Evolutionary conservation across 2,113 vertebrate species (phyloP).

Genomic region (Lipotes vexillifer): DNA sequence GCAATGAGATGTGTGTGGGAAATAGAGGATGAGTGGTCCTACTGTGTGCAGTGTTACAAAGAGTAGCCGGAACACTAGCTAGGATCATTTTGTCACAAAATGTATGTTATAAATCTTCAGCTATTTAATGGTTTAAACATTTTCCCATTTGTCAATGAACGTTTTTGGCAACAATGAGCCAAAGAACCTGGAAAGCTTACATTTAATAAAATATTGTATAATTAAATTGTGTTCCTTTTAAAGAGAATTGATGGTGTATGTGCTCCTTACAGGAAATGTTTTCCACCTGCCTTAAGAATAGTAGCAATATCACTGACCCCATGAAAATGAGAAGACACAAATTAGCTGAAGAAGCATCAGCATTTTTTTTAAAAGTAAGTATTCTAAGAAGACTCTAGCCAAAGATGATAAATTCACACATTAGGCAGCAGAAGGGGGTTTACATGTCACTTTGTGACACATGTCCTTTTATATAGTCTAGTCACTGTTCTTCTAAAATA

Average conservation of each 20-base stretch:
- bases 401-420: neutral
- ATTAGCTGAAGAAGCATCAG: neutral
- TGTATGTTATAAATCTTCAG: neutral
- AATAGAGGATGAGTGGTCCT: neutral
- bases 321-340: neutral
- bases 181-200: neutral
- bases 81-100: neutral
- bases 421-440: neutral
- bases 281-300: neutral
- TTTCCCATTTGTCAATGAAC: neutral
- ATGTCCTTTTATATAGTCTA: neutral
- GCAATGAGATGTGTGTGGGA: neutral
- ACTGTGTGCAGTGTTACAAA: neutral
- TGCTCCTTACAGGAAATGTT: neutral
- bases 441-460: neutral
- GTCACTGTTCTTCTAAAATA: neutral
- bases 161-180: neutral
- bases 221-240: neutral
- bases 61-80: neutral
- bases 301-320: neutral
- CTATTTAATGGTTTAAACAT: neutral
- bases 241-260: neutral
- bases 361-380: too few relatives aligned
- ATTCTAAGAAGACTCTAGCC: neutral
- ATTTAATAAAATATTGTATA: neutral